Base-by-base conservation (phyloP, 2,797 vertebrate genomes). In the Etheostoma perlongum region DNA sequence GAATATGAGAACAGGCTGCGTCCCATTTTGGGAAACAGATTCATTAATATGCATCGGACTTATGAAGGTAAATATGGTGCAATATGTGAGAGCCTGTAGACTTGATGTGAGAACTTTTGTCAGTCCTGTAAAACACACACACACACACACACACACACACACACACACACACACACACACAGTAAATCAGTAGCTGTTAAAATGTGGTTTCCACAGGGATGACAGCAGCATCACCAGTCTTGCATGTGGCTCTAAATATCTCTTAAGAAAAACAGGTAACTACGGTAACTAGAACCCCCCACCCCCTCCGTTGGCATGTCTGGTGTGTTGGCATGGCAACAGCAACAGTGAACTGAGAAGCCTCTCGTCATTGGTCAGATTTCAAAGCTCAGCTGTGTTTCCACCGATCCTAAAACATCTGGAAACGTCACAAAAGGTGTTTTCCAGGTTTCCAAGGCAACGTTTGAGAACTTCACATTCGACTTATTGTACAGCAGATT, bases 151-250 rank as follows among this genome's bases (percentile, higher is more conserved):
- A 36, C 33, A 36, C 33, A 36, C 33, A 36, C 59, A 67, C 23
- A 52, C 2, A 52, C 49, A 27, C 21, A 48, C 58, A 25, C 42
- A 55, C 12, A 59, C 23, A 74, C 54, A 72, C 36, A 49, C 1
- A 54, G 11, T 66, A 71, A 72, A 86, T 85, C 79, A 78, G 57
- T 1, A 46, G 53, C 15, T 21, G 27, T 59, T 42, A 68, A 44
- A 76, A 74, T 40, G 59, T 25, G 15, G 79, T 90, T 78, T 75
- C 90, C 75, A 76, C 46, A 79, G 88, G 9, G 81, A 86, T 55
- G 71, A 73, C 84, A 62, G 67, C 40, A 4, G 51, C 36, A 47
- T 61, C 52, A 25, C 16, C 77, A 72, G 59, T 40, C 52, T 16
- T 27, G 58, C 53, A 21, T 25, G 52, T 52, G 48, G 12, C 53